A percentile compares a stretch with the other conserved stretches of the same genome.
Conservation (phyloP, 2,797 vertebrate species). For the Macrochelys suwanniensis region DNA sequence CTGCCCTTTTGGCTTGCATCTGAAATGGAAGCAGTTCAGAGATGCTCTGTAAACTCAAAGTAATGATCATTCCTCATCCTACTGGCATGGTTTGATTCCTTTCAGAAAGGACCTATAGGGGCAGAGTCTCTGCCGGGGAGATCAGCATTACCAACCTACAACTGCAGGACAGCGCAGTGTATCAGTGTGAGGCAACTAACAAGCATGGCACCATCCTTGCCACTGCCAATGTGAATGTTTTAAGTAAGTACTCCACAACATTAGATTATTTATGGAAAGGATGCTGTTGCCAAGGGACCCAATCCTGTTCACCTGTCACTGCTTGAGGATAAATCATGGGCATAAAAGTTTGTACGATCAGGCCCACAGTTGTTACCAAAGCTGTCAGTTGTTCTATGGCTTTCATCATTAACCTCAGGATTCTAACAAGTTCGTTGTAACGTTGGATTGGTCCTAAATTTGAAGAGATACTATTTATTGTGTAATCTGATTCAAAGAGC, state of each 20-base stretch:
- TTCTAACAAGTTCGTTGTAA: fast-evolving
- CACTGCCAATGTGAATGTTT: conserved; percentile 92
- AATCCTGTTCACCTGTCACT: not conserved
- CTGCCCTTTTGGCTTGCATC: not conserved
- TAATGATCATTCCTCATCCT: fast-evolving
- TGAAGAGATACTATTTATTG: fast-evolving
- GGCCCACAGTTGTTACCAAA: not conserved
- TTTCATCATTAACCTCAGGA: not conserved
- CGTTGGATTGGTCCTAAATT: not conserved
- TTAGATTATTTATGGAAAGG: fast-evolving
- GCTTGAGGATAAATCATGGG: not conserved
- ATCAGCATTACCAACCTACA: conserved; percentile 85
- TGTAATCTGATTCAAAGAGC: not conserved
- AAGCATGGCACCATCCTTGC: conserved; percentile 90
- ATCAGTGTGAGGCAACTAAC: conserved; percentile 95
- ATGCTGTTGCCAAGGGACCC: fast-evolving
- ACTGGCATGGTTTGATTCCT: conserved; percentile 12
- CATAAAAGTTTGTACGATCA: not conserved
- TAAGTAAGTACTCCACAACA: conserved; percentile 84
- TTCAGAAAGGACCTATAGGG: conserved; percentile 75
- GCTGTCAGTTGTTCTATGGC: not conserved
- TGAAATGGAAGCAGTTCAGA: not conserved
- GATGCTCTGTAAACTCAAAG: not conserved
- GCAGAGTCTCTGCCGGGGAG: conserved; percentile 74
- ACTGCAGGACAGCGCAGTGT: conserved; percentile 91